These are phyloP conservation scores for Drosophila paulistorum DNA, from an alignment of 1,140 invertebrate genomes.

Conservation along the genomic window DNA sequence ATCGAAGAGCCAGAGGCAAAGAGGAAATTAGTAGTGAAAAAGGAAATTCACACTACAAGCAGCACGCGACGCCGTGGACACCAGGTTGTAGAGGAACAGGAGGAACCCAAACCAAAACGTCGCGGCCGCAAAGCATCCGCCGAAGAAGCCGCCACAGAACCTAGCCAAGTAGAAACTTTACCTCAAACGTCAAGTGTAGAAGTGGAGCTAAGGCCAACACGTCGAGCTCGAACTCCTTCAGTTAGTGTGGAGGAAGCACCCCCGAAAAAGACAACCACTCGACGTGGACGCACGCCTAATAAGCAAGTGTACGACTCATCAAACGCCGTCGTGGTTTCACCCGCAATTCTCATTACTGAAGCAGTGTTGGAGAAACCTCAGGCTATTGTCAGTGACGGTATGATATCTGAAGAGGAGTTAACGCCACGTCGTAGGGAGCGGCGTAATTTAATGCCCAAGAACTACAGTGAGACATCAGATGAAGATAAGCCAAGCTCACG, in stretches of 20 bases:
- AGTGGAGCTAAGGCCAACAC: slow-evolving; percentile 34
- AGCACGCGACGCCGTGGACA: slow-evolving; percentile 22
- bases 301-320: neutral
- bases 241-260: slow-evolving; percentile 34
- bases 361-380: neutral
- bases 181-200: slow-evolving; percentile 26
- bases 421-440: slow-evolving; percentile 64
- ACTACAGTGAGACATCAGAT: slow-evolving; percentile 71
- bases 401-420: slow-evolving; percentile 44
- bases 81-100: slow-evolving; percentile 22
- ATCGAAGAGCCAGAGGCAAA: slow-evolving; percentile 12
- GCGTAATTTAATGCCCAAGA: slow-evolving; percentile 65
- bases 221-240: slow-evolving; percentile 44
- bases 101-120: slow-evolving; percentile 9
- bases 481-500: slow-evolving; percentile 55
- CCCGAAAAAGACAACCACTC: slow-evolving; percentile 40
- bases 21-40: neutral
- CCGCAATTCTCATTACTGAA: neutral
- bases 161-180: slow-evolving; percentile 4
- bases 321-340: neutral
- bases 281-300: slow-evolving; percentile 40
- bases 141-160: slow-evolving; percentile 23
- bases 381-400: neutral
- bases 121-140: slow-evolving; percentile 31
- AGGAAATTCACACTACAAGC: neutral